phyloP scores from a whole-genome alignment of 2,888 invertebrate species.

The Camponotus fellah region DNA sequence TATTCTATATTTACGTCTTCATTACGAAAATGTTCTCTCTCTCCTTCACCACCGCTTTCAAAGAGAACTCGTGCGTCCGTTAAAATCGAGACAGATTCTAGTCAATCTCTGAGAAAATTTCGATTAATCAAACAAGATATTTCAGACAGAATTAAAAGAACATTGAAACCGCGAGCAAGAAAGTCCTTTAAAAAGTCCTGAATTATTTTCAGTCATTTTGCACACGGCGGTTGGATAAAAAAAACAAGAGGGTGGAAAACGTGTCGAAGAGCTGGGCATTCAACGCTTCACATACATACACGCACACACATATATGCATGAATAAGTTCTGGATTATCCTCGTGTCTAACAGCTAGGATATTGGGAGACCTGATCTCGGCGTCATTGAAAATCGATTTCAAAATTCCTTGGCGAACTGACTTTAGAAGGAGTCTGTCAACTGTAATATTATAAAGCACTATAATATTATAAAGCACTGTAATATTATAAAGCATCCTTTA shows the following conservation, averaged over 20 bases:
- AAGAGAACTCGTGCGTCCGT: not conserved
- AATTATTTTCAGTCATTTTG: slow-evolving; percentile 25
- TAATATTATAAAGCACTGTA: not conserved
- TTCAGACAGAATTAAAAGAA: slow-evolving; percentile 4
- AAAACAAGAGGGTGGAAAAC: not conserved
- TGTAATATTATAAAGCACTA: not conserved
- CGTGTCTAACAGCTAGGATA: slow-evolving; percentile 52
- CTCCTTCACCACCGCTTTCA: not conserved
- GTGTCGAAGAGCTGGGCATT: slow-evolving; percentile 8
- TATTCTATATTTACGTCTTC: not conserved
- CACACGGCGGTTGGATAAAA: not conserved
- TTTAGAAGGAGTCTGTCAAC: not conserved
- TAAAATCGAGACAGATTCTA: slow-evolving; percentile 15
- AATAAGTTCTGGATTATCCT: slow-evolving; percentile 60
- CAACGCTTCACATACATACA: not conserved
- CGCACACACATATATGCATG: slow-evolving; percentile 28
- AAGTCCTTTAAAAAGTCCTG: not conserved
- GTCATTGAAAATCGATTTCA: slow-evolving; percentile 30
- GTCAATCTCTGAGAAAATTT: not conserved
- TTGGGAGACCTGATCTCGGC: slow-evolving; percentile 44
- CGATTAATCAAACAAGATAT: not conserved
- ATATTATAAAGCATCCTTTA: not conserved
- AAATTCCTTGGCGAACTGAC: not conserved
- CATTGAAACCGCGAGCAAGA: not conserved
- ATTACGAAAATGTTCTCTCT: not conserved